Conservation (phyloP, 2,888 invertebrate genomes). For the Conops quadrifasciatus region DNA sequence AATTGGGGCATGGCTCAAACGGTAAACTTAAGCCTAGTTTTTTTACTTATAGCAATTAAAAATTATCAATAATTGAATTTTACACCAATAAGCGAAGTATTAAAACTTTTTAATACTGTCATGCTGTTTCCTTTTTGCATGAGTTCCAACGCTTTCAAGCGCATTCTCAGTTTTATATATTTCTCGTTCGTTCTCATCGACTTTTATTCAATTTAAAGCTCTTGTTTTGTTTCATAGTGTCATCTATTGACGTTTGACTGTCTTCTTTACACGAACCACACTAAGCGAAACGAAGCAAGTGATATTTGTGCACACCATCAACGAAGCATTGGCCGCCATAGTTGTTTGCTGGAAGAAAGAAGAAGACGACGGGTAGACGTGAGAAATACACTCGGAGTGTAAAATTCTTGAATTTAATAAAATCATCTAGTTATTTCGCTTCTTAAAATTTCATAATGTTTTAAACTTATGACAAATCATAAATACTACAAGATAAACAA, state of each 20-base stretch:
- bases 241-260: constrained; percentile 23
- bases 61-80: no score
- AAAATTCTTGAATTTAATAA: constrained; percentile 28
- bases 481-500: constrained; percentile 35
- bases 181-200: no score
- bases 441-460: constrained; percentile 25
- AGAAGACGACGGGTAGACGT: constrained; percentile 57
- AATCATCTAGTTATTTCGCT: constrained; percentile 62
- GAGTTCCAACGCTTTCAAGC: no score
- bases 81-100: no score
- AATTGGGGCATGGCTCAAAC: no score
- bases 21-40: no score
- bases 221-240: background rate
- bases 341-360: constrained; percentile 55
- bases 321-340: constrained; percentile 49
- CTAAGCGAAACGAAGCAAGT: constrained; percentile 39
- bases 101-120: no score
- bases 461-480: constrained; percentile 38
- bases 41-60: no score
- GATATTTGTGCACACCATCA: constrained; percentile 18
- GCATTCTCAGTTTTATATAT: no score
- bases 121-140: no score
- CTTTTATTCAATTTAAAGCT: no score
- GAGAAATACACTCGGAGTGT: constrained; percentile 34
- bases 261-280: constrained; percentile 42